Evolutionary conservation across 2,888 invertebrate species (phyloP), one percentile per base, ranked within the genome.

Genomic region (Itoplectis maculator): DNA sequence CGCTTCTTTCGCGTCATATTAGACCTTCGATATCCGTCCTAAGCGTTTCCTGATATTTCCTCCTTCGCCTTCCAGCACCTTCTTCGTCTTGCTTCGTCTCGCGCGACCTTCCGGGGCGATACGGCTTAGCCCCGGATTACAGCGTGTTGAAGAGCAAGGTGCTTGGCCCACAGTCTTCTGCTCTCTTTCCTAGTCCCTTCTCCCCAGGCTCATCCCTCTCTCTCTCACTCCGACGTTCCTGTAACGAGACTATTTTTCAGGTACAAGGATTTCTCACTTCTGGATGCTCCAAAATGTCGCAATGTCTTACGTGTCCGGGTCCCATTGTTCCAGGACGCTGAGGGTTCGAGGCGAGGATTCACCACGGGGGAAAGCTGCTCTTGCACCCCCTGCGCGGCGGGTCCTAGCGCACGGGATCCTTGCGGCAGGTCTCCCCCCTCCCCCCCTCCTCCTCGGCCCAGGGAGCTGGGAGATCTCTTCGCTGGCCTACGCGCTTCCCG

Each of bases 241-340:
- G 42, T 63, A 59, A 74, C 61, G 73, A 61, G 47, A 59, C 63
- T 54, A 40, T 59, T 51, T 74, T 73, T 81, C 84, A 85, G 86
- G 85, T 84, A 84, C 75, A 79, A 83, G 82, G 78, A 82, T 86
- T 85, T 86, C 83, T 81, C 85, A 84, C 84, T 86, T 87, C 84
- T 49, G 78, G n/a, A 79, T 87, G 88, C 88, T 89, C 90, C 76
- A 87, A 89, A 91, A 91, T 91, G 89, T 91, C 91, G 91, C 88
- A 91, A 91, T 88, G 90, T 89, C 90, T 90, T 91, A 88, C 87
- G 88, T 80, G 77, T 86, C 68, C 79, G 83, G 68, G 79, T 80
- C 45, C 45, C 76, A 89, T 90, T 90, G 88, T 90, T 86, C 87
- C 81, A 11, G 45, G 75, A 82, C 68, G 79, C 78, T 83, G 81